Evolutionary conservation across 2,888 invertebrate species (phyloP).

Genomic region (Cremastobaeus sp.): DNA sequence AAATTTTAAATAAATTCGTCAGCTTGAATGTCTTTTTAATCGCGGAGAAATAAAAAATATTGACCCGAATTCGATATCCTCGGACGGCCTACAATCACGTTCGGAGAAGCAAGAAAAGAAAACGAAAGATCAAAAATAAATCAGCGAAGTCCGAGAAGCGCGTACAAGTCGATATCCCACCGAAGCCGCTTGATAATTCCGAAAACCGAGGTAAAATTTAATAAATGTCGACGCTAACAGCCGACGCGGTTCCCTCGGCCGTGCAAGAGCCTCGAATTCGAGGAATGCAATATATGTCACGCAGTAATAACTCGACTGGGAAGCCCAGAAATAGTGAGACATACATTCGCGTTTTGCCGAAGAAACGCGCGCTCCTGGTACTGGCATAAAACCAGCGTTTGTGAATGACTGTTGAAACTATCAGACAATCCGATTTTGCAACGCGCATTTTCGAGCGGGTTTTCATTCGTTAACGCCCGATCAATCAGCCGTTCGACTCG

Average conservation of each 20-base stretch:
- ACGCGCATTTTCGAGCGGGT: slow-evolving; percentile 18
- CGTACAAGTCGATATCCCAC: too few relatives aligned
- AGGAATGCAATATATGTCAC: slow-evolving; percentile 58
- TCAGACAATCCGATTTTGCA: slow-evolving; percentile 61
- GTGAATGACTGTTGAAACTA: slow-evolving; percentile 62
- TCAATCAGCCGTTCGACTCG: slow-evolving; percentile 12
- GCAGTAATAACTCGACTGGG: slow-evolving; percentile 60
- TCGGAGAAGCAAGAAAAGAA: too few relatives aligned
- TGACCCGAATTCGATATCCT: too few relatives aligned
- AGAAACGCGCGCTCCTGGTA: slow-evolving; percentile 61
- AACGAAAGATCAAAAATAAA: too few relatives aligned
- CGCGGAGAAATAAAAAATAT: too few relatives aligned
- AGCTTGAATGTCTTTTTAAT: too few relatives aligned
- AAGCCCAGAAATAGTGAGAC: slow-evolving; percentile 70
- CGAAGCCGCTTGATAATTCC: too few relatives aligned
- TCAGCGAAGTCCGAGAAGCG: too few relatives aligned
- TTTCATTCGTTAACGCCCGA: slow-evolving; percentile 26
- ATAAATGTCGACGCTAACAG: slow-evolving; percentile 39
- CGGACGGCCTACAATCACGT: too few relatives aligned
- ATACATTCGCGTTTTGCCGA: slow-evolving; percentile 67
- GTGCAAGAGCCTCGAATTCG: slow-evolving; percentile 39
- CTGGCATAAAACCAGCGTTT: slow-evolving; percentile 72
- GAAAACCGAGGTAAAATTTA: slow-evolving; percentile 12
- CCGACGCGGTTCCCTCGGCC: slow-evolving; percentile 13
- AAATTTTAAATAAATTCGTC: too few relatives aligned